Conservation (phyloP, 2,888 invertebrate species). For the Apocheima hispidaria region DNA sequence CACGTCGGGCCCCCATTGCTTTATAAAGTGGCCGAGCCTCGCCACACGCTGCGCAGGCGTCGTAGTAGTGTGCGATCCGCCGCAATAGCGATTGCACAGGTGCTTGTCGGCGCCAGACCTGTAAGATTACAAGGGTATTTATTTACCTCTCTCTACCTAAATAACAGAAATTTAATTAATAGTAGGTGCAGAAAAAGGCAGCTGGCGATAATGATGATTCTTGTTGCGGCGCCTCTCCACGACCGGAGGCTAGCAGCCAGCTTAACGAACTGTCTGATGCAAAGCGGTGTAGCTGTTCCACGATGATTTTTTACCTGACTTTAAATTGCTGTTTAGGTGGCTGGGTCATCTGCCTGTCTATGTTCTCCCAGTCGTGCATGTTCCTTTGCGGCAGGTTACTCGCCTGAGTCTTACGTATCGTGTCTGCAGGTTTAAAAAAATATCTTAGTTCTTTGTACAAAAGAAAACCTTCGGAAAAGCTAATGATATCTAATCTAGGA, state of each 20-base stretch:
- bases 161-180: too few species aligned
- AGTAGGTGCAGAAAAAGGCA: too few species aligned
- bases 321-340: slow-evolving; percentile 57
- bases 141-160: too few species aligned
- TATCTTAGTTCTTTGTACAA: background rate
- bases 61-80: slow-evolving; percentile 91
- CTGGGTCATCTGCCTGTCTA: slow-evolving; percentile 70
- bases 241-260: too few species aligned
- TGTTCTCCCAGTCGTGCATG: slow-evolving; percentile 80
- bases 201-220: too few species aligned
- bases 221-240: too few species aligned
- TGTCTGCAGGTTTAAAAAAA: slow-evolving; percentile 54
- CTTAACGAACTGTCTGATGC: too few species aligned
- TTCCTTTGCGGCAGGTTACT: slow-evolving; percentile 73
- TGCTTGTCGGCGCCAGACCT: slow-evolving; percentile 77
- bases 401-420: slow-evolving; percentile 76
- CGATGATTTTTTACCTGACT: slow-evolving; percentile 59
- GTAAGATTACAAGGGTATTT: background rate
- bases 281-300: background rate
- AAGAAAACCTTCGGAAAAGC: background rate
- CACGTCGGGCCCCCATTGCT: slow-evolving; percentile 88
- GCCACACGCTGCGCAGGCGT: slow-evolving; percentile 90
- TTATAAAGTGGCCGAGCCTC: slow-evolving; percentile 87
- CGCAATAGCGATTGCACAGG: slow-evolving; percentile 91
- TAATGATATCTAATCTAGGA: too few species aligned